These are phyloP conservation scores for Actinostola sp. DNA, from an alignment of 92 coral and sea anemone genomes.

Conservation along the genomic window DNA sequence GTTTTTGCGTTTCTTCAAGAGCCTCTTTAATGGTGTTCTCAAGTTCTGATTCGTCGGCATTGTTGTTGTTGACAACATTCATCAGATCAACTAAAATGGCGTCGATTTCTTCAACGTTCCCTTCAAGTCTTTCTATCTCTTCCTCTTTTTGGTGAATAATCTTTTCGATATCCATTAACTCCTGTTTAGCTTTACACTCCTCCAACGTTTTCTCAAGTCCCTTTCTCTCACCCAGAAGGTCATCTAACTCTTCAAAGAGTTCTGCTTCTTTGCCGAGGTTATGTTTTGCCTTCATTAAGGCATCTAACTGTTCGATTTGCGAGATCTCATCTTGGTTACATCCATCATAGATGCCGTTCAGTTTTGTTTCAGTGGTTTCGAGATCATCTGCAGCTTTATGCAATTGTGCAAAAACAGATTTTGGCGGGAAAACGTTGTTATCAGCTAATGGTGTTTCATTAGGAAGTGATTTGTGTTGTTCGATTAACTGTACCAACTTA, in stretches of 20 bases:
- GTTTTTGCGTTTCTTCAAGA: constrained; percentile 14
- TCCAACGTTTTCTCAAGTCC: constrained; percentile 2
- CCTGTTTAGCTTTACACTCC: constrained; percentile 1
- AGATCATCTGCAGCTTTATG: not conserved
- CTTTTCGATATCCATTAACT: constrained; percentile 12
- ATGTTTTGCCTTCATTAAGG: constrained; percentile 1
- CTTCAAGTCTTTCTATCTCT: constrained; percentile 24
- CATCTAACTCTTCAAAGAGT: not conserved
- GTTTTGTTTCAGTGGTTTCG: not conserved
- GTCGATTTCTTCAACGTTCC: constrained; percentile 23
- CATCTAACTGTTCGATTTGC: not conserved
- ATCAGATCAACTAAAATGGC: not conserved
- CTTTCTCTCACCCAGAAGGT: constrained; percentile 9
- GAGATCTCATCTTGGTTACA: not conserved
- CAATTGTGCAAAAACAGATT: constrained; percentile 5
- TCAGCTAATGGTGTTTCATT: not conserved
- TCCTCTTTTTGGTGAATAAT: constrained; percentile 15
- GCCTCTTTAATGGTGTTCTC: constrained; percentile 11
- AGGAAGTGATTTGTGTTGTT: not conserved
- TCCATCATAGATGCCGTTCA: not conserved
- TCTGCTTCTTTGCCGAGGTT: constrained; percentile 1
- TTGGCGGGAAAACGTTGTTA: not conserved
- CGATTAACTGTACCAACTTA: constrained; percentile 1
- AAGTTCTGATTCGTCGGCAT: not conserved
- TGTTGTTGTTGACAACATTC: not conserved